Evolutionary conservation across 2,797 vertebrate genomes (phyloP).

Genomic region (Falco peregrinus): DNA sequence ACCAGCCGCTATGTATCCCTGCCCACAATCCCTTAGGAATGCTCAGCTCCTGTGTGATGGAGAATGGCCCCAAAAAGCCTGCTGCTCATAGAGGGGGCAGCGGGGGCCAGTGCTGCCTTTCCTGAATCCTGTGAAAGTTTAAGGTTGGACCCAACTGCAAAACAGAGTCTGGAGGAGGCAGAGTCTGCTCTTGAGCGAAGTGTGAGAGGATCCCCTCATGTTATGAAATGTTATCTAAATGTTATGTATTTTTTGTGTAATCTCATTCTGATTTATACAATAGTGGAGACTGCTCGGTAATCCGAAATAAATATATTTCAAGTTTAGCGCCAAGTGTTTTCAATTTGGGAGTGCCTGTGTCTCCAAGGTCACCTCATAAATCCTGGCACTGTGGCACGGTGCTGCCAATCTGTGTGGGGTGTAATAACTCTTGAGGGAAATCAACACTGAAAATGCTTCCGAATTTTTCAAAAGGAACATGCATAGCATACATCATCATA

Average conservation of each 20-base stretch:
- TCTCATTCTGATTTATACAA: slow-evolving; percentile 55
- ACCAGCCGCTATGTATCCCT: rapidly evolving
- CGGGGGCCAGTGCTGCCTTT: neutral
- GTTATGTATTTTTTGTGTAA: slow-evolving; percentile 41
- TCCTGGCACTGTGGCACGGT: slow-evolving; percentile 41
- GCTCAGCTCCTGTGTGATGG: neutral
- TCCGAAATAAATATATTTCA: slow-evolving; percentile 8
- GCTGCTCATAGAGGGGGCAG: neutral
- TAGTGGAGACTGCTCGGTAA: neutral
- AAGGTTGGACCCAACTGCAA: rapidly evolving
- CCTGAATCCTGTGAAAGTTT: neutral
- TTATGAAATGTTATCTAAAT: neutral
- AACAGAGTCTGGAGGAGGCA: neutral
- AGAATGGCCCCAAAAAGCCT: neutral
- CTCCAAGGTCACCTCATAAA: slow-evolving; percentile 69
- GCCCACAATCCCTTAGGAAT: too few species aligned
- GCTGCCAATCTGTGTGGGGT: slow-evolving; percentile 45
- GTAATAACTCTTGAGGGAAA: slow-evolving; percentile 73
- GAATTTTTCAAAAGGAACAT: slow-evolving; percentile 47
- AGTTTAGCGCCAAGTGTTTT: slow-evolving; percentile 35
- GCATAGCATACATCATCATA: slow-evolving; percentile 34
- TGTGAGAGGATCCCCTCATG: neutral
- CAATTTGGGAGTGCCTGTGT: slow-evolving; percentile 33
- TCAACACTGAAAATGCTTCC: slow-evolving; percentile 57
- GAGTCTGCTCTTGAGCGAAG: neutral